Evolutionary conservation across 2,113 vertebrate species (phyloP).

Genomic region (Noctilio leporinus): DNA sequence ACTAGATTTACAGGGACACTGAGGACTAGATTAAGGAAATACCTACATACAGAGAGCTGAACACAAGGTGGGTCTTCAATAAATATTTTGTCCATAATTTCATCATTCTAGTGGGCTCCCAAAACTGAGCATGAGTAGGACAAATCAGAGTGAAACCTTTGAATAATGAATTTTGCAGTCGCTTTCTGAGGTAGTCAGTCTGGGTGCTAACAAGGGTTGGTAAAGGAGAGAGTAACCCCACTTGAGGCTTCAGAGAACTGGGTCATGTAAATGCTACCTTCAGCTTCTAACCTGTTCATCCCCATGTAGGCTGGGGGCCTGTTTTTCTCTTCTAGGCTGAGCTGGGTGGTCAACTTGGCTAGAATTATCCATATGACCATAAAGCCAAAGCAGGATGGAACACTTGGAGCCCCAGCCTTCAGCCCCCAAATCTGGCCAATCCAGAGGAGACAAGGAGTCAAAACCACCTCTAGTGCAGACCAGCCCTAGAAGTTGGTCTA

Average conservation of each 20-base stretch:
- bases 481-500: not conserved
- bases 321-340: not conserved
- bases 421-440: not conserved
- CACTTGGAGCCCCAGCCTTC: not conserved
- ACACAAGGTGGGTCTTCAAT: not conserved
- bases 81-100: not conserved
- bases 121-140: not conserved
- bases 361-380: not conserved
- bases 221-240: not conserved
- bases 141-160: not conserved
- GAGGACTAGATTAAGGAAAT: not conserved
- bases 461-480: not conserved
- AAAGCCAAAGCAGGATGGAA: not conserved
- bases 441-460: not conserved
- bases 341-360: not conserved
- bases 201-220: not conserved
- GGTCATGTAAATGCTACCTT: not conserved
- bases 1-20: not conserved
- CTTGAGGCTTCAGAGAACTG: not conserved
- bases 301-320: not conserved
- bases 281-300: not conserved
- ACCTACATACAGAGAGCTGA: not conserved
- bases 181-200: not conserved
- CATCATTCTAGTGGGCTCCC: not conserved
- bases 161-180: not conserved